A percentile compares a stretch with the other conserved stretches of the same genome.
These are phyloP conservation scores for Dolichoris vasculosae DNA, from an alignment of 1,140 invertebrate species.

Conservation along the genomic window DNA sequence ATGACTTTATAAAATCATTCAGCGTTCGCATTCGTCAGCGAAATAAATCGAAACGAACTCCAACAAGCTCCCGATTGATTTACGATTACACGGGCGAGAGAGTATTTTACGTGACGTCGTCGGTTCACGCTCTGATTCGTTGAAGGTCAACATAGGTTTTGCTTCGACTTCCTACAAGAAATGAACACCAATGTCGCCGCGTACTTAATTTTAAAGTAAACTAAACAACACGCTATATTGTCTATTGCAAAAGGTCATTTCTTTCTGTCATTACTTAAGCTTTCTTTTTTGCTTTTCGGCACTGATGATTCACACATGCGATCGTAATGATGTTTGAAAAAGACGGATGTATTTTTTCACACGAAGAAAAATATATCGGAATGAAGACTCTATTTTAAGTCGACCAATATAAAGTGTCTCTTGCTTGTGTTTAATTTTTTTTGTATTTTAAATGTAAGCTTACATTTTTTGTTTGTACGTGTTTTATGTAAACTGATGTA, in stretches of 20 bases:
- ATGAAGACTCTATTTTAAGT: conserved; percentile 17
- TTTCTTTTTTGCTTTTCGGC: neutral
- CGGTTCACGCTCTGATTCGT: conserved; percentile 30
- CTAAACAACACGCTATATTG: neutral
- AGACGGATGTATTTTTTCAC: conserved; percentile 26
- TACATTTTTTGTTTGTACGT: too few species aligned
- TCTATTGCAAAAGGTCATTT: neutral
- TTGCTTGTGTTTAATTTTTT: neutral
- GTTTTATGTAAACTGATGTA: too few species aligned
- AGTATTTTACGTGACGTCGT: conserved; percentile 35
- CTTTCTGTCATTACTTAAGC: neutral
- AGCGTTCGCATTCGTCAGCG: conserved; percentile 2
- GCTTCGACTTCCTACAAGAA: neutral
- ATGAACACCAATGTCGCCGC: conserved; percentile 11
- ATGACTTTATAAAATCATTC: conserved; percentile 44
- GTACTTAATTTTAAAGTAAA: conserved; percentile 38
- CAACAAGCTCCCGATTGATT: conserved; percentile 5
- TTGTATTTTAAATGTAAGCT: too few species aligned
- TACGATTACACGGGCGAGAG: conserved; percentile 14
- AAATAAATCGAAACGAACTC: conserved; percentile 29
- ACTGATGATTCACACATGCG: conserved; percentile 4
- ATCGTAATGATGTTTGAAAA: neutral
- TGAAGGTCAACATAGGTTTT: conserved; percentile 18
- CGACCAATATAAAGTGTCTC: neutral
- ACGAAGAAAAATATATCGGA: conserved; percentile 13